Evolutionary conservation across 2,888 invertebrate genomes (phyloP).

Genomic region (Drosophila pseudotalamancana): DNA sequence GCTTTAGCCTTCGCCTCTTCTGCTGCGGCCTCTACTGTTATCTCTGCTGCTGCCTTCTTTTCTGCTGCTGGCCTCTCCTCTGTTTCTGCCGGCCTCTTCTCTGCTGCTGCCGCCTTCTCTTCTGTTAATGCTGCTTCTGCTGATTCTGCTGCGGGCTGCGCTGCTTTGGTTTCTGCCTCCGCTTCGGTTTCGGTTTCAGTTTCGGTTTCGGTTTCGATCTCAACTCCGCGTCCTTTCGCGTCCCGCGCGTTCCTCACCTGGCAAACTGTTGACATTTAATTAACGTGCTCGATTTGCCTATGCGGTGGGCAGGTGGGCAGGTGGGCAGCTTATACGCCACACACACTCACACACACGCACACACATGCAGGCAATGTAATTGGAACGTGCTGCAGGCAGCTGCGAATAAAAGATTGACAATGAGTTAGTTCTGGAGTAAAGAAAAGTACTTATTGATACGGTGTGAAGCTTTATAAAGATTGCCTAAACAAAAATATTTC

Average conservation of each 20-base stretch:
- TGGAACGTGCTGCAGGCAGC: conserved; percentile 52
- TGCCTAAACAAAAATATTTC: no score
- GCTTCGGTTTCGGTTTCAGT: conserved; percentile 10
- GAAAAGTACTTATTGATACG: conserved; percentile 21
- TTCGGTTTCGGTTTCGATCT: conserved; percentile 32
- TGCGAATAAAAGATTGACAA: conserved; percentile 63
- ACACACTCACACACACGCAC: conserved; percentile 12
- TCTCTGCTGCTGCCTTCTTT: conserved; percentile 2
- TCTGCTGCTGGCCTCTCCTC: conserved; percentile 12
- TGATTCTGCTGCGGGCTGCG: neutral
- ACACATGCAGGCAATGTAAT: conserved; percentile 4
- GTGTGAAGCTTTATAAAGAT: conserved; percentile 6
- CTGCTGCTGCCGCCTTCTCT: neutral
- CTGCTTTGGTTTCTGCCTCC: conserved; percentile 12
- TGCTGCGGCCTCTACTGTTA: no score
- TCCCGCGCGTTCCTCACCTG: conserved; percentile 50
- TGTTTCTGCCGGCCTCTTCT: conserved; percentile 10
- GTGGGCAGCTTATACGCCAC: conserved; percentile 45
- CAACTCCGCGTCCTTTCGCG: conserved; percentile 49
- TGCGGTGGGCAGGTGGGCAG: conserved; percentile 70
- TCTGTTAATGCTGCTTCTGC: neutral
- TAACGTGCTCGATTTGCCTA: conserved; percentile 69
- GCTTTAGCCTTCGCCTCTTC: conserved; percentile 10
- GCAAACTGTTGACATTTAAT: conserved; percentile 75
- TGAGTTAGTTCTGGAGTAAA: conserved; percentile 40